Evolutionary conservation across 2,113 vertebrate genomes (phyloP).

Genomic region (Cochlearius cochlearius): DNA sequence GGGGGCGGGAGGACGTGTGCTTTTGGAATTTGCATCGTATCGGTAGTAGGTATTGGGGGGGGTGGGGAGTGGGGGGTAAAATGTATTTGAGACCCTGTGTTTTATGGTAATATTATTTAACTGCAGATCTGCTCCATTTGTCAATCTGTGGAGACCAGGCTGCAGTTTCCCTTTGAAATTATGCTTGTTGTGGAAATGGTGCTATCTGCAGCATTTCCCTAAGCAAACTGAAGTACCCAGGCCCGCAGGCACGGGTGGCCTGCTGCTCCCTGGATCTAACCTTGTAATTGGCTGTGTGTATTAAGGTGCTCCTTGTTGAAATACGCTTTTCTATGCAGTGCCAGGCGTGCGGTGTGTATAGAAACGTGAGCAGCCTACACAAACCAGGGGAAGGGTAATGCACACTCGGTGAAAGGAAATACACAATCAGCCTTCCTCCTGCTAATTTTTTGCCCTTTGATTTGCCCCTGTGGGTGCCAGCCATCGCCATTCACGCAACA

Average conservation of each 20-base stretch:
- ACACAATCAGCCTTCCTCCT: neutral
- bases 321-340: neutral
- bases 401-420: neutral
- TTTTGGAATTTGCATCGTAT: neutral
- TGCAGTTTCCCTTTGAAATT: neutral
- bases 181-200: neutral
- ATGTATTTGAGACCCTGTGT: neutral
- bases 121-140: neutral
- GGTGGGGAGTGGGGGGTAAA: rapidly evolving
- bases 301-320: neutral
- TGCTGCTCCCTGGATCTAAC: neutral
- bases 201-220: neutral
- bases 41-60: neutral
- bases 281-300: neutral
- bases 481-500: neutral
- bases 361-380: neutral
- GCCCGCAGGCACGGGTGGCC: neutral
- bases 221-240: neutral
- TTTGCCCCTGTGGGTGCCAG: neutral
- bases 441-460: neutral
- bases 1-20: too few relatives aligned
- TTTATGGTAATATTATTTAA: neutral
- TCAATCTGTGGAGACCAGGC: neutral
- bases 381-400: neutral
- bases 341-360: neutral